Conservation (phyloP, 1,140 invertebrate genomes). For the Ganaspis sp. region DNA sequence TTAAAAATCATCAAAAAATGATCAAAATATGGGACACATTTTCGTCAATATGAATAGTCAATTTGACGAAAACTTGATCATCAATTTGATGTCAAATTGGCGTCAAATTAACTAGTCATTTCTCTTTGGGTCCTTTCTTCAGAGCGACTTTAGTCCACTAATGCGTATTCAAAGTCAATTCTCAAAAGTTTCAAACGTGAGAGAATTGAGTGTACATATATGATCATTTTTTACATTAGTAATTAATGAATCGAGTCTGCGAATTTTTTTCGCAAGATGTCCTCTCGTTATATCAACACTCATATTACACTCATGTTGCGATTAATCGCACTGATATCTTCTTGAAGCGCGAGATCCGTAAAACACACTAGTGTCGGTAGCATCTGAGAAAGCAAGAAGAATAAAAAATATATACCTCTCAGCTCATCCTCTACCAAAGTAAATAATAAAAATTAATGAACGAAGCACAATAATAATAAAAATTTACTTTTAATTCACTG, state of each 20-base stretch:
- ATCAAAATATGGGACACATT: too few species aligned
- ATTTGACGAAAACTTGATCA: too few species aligned
- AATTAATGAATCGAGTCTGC: background rate
- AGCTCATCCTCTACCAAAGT: background rate
- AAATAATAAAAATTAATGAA: background rate
- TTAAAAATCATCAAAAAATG: too few species aligned
- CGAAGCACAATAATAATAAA: background rate
- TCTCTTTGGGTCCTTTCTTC: too few species aligned
- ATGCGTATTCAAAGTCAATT: too few species aligned
- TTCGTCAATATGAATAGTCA: too few species aligned
- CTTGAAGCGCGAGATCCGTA: background rate
- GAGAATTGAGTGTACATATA: background rate
- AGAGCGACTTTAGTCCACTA: too few species aligned
- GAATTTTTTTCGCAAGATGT: background rate
- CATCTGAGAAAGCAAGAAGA: background rate
- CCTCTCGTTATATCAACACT: background rate
- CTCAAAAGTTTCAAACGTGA: constrained; percentile 2
- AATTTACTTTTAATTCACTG: background rate
- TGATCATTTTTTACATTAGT: background rate
- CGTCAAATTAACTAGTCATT: too few species aligned
- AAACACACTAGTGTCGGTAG: background rate
- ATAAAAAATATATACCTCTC: background rate
- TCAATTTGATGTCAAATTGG: too few species aligned
- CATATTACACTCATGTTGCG: constrained; percentile 12
- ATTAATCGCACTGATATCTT: constrained; percentile 22